Evolutionary conservation across 2,797 vertebrate species (phyloP).

Genomic region (Borostomias antarcticus): DNA sequence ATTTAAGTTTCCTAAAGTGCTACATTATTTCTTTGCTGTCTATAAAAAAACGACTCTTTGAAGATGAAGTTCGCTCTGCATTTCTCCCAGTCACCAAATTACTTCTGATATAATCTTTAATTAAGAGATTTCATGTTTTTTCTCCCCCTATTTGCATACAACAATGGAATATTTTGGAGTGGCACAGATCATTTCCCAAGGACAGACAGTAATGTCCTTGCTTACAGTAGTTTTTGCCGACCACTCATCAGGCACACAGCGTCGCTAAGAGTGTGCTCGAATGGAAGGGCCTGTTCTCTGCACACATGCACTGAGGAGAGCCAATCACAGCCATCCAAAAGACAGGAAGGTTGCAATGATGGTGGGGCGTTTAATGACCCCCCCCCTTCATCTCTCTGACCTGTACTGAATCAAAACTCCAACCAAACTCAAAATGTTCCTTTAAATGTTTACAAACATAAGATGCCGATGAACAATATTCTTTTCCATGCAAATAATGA

Average conservation of each 20-base stretch:
- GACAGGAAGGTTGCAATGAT: too few species aligned
- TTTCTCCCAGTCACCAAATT: constrained; percentile 68
- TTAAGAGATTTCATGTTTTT: constrained; percentile 75
- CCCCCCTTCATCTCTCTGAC: too few species aligned
- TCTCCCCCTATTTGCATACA: constrained; percentile 55
- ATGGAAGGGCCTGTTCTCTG: not conserved
- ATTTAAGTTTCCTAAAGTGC: constrained; percentile 49
- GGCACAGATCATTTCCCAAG: constrained; percentile 56
- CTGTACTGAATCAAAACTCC: not conserved
- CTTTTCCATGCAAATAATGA: too few species aligned
- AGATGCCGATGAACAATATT: too few species aligned
- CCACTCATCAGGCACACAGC: constrained; percentile 49
- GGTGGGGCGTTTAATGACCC: too few species aligned
- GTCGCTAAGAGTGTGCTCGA: not conserved
- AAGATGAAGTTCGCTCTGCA: constrained; percentile 70
- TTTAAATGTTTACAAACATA: too few species aligned
- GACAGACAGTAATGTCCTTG: constrained; percentile 62
- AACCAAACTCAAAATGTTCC: too few species aligned
- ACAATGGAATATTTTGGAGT: constrained; percentile 36
- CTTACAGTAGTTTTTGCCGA: constrained; percentile 54
- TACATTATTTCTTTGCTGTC: constrained; percentile 63
- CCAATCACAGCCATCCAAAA: not conserved
- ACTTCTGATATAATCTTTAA: constrained; percentile 76
- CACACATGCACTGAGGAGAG: not conserved
- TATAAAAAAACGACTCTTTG: constrained; percentile 67